Evolutionary conservation across 2,797 vertebrate species (phyloP).

Genomic region (Lophius americanus): DNA sequence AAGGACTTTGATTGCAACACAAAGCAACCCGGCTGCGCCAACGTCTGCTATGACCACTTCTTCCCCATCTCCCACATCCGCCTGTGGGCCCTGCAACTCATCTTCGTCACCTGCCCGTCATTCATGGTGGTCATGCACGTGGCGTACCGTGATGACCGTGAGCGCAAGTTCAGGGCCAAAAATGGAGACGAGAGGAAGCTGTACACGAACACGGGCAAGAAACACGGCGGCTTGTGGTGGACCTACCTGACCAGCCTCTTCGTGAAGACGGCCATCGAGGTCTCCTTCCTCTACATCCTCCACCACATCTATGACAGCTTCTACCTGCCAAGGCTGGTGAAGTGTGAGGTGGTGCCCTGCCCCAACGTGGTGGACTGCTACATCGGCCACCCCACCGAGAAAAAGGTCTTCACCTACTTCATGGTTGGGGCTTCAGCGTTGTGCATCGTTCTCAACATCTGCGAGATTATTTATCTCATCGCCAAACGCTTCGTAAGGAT

Average conservation of each 20-base stretch:
- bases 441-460: slow-evolving; percentile 94
- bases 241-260: slow-evolving; percentile 96
- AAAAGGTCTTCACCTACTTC: slow-evolving; percentile 97
- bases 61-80: slow-evolving; percentile 98
- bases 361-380: slow-evolving; percentile 97
- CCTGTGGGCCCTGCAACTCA: slow-evolving; percentile 98
- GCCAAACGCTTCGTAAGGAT: slow-evolving; percentile 79
- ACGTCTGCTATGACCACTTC: slow-evolving; percentile 92
- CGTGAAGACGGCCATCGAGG: slow-evolving; percentile 89
- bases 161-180: slow-evolving; percentile 86
- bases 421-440: slow-evolving; percentile 96
- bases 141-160: slow-evolving; percentile 92
- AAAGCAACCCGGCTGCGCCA: slow-evolving; percentile 93
- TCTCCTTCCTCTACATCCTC: slow-evolving; percentile 92
- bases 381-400: slow-evolving; percentile 95
- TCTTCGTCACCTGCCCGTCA: slow-evolving; percentile 96
- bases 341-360: slow-evolving; percentile 88
- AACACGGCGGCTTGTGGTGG: slow-evolving; percentile 98
- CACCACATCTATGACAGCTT: slow-evolving; percentile 94
- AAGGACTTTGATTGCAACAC: slow-evolving; percentile 99
- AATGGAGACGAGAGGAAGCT: slow-evolving; percentile 83
- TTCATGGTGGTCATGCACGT: slow-evolving; percentile 97
- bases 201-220: slow-evolving; percentile 90
- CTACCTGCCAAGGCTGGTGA: slow-evolving; percentile 89
- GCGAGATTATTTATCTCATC: slow-evolving; percentile 95